phyloP scores from a whole-genome alignment of 1,140 invertebrate genomes.

The Magallana ariakensis region DNA sequence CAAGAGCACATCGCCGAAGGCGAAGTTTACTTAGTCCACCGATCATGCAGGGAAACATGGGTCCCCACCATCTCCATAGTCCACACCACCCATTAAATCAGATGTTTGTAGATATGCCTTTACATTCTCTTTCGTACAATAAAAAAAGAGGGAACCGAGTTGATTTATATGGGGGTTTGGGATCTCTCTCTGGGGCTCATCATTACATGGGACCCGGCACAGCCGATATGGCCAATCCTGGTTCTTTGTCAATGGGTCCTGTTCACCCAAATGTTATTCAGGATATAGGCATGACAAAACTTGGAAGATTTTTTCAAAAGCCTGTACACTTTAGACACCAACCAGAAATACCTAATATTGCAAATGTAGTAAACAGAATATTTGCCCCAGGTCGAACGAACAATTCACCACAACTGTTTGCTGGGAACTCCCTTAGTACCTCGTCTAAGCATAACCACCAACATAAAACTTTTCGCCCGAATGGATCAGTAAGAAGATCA shows the following conservation, averaged over 20 bases:
- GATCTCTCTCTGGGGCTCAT: not conserved
- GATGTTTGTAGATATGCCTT: constrained; percentile 5
- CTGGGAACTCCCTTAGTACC: constrained; percentile 3
- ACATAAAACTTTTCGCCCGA: constrained; percentile 14
- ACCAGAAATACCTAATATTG: constrained; percentile 8
- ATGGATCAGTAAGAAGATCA: constrained; percentile 12
- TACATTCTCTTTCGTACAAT: not conserved
- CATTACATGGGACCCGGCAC: not conserved
- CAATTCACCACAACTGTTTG: constrained; percentile 1
- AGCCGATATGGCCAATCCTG: not conserved
- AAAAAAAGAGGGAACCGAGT: not conserved
- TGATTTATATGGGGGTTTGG: not conserved
- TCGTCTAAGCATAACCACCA: not conserved
- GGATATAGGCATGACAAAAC: constrained; percentile 16
- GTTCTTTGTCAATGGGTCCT: not conserved
- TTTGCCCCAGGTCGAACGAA: not conserved
- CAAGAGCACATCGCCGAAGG: not conserved
- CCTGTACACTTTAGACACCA: not conserved
- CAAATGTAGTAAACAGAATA: not conserved
- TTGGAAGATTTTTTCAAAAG: not conserved
- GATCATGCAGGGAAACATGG: not conserved
- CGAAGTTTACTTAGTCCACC: not conserved
- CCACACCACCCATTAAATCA: not conserved
- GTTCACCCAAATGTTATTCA: not conserved
- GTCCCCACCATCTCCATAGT: not conserved